A percentile compares a stretch with the other conserved stretches of the same genome.
These are phyloP conservation scores for Oceanodroma leucorhoa DNA, from an alignment of 2,797 vertebrate species.

Conservation along the genomic window DNA sequence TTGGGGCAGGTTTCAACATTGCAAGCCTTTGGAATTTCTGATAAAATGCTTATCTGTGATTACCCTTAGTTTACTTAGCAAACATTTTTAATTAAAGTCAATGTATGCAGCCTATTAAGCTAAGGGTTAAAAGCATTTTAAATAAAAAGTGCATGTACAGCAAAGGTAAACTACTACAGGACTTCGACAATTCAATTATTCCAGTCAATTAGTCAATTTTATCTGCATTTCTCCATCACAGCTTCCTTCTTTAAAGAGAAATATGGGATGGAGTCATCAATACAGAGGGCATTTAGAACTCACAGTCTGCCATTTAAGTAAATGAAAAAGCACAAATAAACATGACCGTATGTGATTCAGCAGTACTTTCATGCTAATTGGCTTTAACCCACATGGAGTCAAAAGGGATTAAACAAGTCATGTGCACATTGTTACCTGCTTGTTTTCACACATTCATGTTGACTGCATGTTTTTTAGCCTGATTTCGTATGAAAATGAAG, in stretches of 20 bases:
- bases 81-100: conserved; percentile 75
- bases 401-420: conserved; percentile 81
- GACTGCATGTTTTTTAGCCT: conserved; percentile 12
- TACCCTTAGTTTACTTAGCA: conserved; percentile 48
- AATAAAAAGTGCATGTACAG: conserved; percentile 81
- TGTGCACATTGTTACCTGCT: conserved; percentile 79
- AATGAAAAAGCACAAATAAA: conserved; percentile 91
- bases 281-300: conserved; percentile 86
- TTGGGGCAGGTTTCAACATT: background rate
- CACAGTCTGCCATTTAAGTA: conserved; percentile 85
- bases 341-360: conserved; percentile 86
- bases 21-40: conserved; percentile 35
- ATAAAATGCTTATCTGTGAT: conserved; percentile 31
- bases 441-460: conserved; percentile 77
- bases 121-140: conserved; percentile 77
- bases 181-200: conserved; percentile 85
- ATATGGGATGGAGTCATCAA: conserved; percentile 87
- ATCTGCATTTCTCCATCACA: conserved; percentile 88
- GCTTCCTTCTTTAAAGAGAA: conserved; percentile 87
- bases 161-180: conserved; percentile 81
- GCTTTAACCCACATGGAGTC: conserved; percentile 77
- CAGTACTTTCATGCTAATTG: conserved; percentile 87
- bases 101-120: conserved; percentile 82
- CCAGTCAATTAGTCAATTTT: conserved; percentile 92
- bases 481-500: background rate